Conservation (phyloP, 2,888 invertebrate genomes). For the Myopa tessellatipennis region DNA sequence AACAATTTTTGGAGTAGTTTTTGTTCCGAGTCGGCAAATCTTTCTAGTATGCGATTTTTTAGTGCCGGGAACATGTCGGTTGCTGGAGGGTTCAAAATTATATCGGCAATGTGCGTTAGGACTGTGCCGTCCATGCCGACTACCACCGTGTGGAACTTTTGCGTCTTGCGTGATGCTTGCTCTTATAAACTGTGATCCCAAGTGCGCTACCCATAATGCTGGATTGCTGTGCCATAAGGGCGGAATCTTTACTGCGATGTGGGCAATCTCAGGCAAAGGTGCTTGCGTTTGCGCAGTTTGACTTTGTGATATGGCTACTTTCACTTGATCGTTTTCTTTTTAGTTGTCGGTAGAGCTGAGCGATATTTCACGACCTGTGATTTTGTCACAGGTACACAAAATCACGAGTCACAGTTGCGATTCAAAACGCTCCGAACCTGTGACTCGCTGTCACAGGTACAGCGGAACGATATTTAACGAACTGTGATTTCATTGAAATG, state of each 20-base stretch:
- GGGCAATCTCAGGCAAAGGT: constrained; percentile 10
- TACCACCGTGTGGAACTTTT: constrained; percentile 51
- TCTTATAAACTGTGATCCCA: constrained; percentile 48
- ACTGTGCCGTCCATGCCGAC: constrained; percentile 50
- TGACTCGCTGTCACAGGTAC: too few species aligned
- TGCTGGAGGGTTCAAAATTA: constrained; percentile 46
- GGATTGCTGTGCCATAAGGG: constrained; percentile 40
- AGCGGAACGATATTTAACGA: too few species aligned
- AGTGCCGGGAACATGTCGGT: constrained; percentile 44
- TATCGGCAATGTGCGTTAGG: constrained; percentile 50
- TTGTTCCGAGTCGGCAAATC: constrained; percentile 50
- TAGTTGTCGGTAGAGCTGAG: too few species aligned
- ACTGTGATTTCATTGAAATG: too few species aligned
- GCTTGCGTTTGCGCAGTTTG: too few species aligned
- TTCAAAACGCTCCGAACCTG: too few species aligned
- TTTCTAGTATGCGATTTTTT: constrained; percentile 47
- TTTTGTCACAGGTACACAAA: too few species aligned
- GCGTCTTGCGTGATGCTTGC: constrained; percentile 47
- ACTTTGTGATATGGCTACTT: too few species aligned
- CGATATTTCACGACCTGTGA: too few species aligned
- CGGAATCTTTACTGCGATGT: constrained; percentile 31
- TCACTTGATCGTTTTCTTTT: too few species aligned
- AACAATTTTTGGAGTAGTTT: constrained; percentile 36
- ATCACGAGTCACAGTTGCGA: too few species aligned
- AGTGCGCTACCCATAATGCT: constrained; percentile 52